Conservation (phyloP, 2,113 vertebrate species). For the Strigops habroptila region DNA sequence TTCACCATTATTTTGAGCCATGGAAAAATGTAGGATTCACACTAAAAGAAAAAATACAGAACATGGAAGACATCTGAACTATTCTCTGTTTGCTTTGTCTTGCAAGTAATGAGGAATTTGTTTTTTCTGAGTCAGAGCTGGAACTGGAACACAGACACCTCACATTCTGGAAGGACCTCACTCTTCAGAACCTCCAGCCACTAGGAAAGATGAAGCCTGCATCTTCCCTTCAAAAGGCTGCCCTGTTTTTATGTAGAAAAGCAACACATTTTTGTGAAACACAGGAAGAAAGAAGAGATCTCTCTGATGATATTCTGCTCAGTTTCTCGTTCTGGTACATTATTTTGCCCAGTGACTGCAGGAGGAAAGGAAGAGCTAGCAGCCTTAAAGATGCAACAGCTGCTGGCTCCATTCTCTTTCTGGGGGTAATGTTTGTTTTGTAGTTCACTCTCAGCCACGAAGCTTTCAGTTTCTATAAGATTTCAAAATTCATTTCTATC, state of each 20-base stretch:
- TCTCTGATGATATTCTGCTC: neutral
- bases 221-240: neutral
- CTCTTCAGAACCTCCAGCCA: neutral
- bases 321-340: neutral
- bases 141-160: neutral
- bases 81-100: conserved; percentile 26
- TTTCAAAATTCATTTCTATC: neutral
- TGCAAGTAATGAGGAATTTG: conserved; percentile 3
- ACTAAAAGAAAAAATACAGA: conserved; percentile 8
- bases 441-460: neutral
- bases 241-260: neutral
- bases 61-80: conserved; percentile 14
- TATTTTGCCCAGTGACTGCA: neutral
- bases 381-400: fast-evolving
- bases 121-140: conserved; percentile 36
- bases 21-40: conserved; percentile 26
- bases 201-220: neutral
- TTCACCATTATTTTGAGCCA: conserved; percentile 42
- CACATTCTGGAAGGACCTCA: neutral
- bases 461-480: neutral
- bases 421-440: neutral
- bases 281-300: neutral
- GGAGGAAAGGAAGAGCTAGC: neutral
- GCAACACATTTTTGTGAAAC: neutral
- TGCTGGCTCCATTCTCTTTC: neutral